These are phyloP conservation scores for Aethes cnicana DNA, from an alignment of 2,888 invertebrate species.

Conservation along the genomic window DNA sequence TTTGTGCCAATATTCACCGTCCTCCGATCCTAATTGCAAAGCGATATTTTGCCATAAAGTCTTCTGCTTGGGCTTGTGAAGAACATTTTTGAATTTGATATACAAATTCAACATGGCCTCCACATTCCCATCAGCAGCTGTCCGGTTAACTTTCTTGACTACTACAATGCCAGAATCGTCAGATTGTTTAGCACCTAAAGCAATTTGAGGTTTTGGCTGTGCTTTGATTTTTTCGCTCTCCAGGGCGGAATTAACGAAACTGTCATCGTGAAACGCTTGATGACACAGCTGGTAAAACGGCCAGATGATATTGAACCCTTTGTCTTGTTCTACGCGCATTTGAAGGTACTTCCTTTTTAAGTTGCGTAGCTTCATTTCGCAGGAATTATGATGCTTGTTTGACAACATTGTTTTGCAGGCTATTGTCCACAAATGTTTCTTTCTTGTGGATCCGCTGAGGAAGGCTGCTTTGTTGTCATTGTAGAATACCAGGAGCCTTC, in stretches of 20 bases:
- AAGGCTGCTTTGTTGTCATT: constrained; percentile 70
- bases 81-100: constrained; percentile 57
- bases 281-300: constrained; percentile 58
- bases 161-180: constrained; percentile 44
- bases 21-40: constrained; percentile 60
- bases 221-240: constrained; percentile 7
- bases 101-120: constrained; percentile 62
- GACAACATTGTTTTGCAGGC: constrained; percentile 69
- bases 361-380: constrained; percentile 55
- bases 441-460: constrained; percentile 52
- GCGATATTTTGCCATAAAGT: constrained; percentile 70
- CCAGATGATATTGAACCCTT: constrained; percentile 53
- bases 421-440: constrained; percentile 64
- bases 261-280: constrained; percentile 64
- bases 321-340: constrained; percentile 46
- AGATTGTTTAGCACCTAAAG: constrained; percentile 14
- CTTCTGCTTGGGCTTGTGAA: constrained; percentile 53
- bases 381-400: constrained; percentile 53
- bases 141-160: constrained; percentile 46
- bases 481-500: constrained; percentile 64
- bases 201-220: constrained; percentile 2
- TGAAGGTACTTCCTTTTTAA: constrained; percentile 56
- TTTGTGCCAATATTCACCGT: constrained; percentile 70
- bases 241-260: constrained; percentile 34
- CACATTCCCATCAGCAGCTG: constrained; percentile 54